These are phyloP conservation scores for Aleiodes sp. DNA, from an alignment of 1,140 invertebrate genomes.

Conservation along the genomic window DNA sequence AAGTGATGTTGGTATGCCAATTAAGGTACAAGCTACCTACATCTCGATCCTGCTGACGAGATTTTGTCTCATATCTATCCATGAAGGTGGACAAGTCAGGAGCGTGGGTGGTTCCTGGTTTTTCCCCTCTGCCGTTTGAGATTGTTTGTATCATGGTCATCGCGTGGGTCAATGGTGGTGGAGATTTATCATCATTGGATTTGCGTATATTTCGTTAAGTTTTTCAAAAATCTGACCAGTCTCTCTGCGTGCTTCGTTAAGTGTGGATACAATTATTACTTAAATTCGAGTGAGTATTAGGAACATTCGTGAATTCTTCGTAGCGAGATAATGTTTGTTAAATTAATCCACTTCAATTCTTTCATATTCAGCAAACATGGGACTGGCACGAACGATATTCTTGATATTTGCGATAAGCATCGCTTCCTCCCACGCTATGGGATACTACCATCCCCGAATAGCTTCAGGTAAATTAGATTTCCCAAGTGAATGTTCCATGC, in stretches of 20 bases:
- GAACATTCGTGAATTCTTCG: background rate
- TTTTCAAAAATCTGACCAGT: background rate
- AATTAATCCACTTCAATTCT: background rate
- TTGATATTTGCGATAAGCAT: slow-evolving; percentile 40
- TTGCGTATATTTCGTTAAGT: background rate
- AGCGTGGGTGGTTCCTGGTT: background rate
- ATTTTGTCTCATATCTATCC: background rate
- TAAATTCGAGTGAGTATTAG: too few species aligned
- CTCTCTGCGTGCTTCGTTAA: background rate
- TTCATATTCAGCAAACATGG: slow-evolving; percentile 35
- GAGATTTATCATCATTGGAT: background rate
- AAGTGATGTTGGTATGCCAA: background rate
- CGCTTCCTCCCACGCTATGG: slow-evolving; percentile 11
- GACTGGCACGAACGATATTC: slow-evolving; percentile 40
- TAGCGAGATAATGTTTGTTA: background rate
- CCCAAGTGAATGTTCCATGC: too few species aligned
- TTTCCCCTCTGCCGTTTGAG: background rate
- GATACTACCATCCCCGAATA: slow-evolving; percentile 39
- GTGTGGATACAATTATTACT: background rate
- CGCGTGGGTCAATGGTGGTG: background rate
- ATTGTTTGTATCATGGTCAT: background rate
- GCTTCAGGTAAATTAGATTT: slow-evolving; percentile 38
- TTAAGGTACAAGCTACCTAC: slow-evolving; percentile 19
- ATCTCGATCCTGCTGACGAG: background rate
- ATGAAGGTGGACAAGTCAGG: background rate